A percentile compares a stretch with the other conserved stretches of the same genome.
Conservation (phyloP, 1,140 invertebrate genomes). For the Drosophila nigrodunni region DNA sequence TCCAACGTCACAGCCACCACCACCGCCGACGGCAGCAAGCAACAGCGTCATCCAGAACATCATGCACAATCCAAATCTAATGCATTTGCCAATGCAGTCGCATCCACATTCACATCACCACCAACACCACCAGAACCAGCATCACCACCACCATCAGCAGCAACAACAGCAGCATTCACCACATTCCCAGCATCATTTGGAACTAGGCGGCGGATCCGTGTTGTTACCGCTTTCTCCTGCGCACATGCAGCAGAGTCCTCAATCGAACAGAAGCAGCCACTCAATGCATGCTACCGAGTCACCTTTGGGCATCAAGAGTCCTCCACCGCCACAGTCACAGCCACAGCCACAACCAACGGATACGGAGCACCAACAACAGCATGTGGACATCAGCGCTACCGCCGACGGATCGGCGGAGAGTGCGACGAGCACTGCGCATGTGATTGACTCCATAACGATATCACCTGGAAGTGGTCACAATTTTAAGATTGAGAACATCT, state of each 20-base stretch:
- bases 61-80: constrained; percentile 77
- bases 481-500: constrained; percentile 84
- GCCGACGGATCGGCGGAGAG: constrained; percentile 58
- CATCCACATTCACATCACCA: constrained; percentile 49
- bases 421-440: constrained; percentile 55
- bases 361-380: constrained; percentile 46
- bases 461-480: constrained; percentile 74
- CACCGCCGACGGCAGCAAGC: constrained; percentile 14
- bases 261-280: constrained; percentile 69
- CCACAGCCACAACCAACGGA: constrained; percentile 22
- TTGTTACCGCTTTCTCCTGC: constrained; percentile 59
- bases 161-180: constrained; percentile 49
- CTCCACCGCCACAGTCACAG: constrained; percentile 39
- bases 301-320: constrained; percentile 58
- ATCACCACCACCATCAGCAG: constrained; percentile 58
- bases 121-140: constrained; percentile 59
- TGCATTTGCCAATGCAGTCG: constrained; percentile 69
- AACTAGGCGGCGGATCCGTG: constrained; percentile 44
- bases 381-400: constrained; percentile 47
- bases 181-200: constrained; percentile 60
- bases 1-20: constrained; percentile 21
- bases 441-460: constrained; percentile 83
- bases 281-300: constrained; percentile 66
- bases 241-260: constrained; percentile 70
- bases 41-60: constrained; percentile 67